These are phyloP conservation scores for Troilus luridus DNA, from an alignment of 2,888 invertebrate species.

Conservation along the genomic window DNA sequence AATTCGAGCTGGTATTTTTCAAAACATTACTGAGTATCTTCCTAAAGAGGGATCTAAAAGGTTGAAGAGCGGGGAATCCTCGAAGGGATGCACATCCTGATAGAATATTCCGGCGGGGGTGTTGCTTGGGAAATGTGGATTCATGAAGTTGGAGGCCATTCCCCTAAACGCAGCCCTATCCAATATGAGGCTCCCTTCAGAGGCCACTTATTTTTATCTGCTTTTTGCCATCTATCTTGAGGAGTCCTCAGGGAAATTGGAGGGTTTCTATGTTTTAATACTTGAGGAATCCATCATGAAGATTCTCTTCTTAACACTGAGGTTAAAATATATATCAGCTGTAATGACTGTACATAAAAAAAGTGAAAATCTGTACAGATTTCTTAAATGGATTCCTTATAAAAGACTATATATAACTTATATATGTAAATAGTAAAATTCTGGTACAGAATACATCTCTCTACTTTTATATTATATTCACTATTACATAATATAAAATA, in stretches of 20 bases:
- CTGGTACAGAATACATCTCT: too few relatives aligned
- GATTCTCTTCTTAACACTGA: neutral
- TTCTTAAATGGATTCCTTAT: too few relatives aligned
- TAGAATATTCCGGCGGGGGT: neutral
- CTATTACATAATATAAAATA: too few relatives aligned
- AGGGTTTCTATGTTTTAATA: neutral
- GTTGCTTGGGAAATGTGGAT: slow-evolving; percentile 26
- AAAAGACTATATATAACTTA: too few relatives aligned
- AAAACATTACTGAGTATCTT: neutral
- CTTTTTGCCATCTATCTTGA: slow-evolving; percentile 20
- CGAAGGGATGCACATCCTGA: neutral
- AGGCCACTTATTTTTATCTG: slow-evolving; percentile 43
- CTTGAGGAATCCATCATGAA: neutral
- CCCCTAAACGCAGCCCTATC: neutral
- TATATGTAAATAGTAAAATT: too few relatives aligned
- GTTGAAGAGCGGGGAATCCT: neutral
- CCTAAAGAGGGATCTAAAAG: slow-evolving; percentile 2
- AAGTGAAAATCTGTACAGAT: too few relatives aligned
- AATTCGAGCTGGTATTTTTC: neutral
- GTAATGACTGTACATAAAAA: neutral
- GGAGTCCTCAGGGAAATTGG: slow-evolving; percentile 10
- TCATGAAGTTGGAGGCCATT: slow-evolving; percentile 11
- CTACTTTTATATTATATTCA: too few relatives aligned
- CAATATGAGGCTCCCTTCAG: slow-evolving; percentile 21
- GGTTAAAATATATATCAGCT: neutral